Conservation (phyloP, 1,140 invertebrate genomes). For the Chrysoperla carnea region DNA sequence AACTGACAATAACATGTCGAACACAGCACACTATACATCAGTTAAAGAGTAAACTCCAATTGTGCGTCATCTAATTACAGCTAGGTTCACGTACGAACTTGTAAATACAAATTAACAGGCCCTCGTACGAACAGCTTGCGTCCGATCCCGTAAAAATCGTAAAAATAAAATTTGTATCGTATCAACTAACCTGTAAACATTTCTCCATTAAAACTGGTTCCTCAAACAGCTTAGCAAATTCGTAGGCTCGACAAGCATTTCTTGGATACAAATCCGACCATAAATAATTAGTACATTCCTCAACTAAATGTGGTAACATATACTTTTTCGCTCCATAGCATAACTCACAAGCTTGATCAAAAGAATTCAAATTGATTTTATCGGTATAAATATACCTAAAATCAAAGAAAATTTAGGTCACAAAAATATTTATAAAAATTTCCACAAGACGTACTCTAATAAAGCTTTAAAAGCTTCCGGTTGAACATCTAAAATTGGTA, state of each 20-base stretch:
- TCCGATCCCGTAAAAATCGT: too few species aligned
- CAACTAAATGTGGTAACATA: slow-evolving; percentile 62
- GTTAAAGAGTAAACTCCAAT: too few species aligned
- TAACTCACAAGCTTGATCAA: slow-evolving; percentile 67
- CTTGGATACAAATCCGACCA: slow-evolving; percentile 60
- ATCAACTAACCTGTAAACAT: slow-evolving; percentile 41
- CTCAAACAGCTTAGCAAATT: slow-evolving; percentile 70
- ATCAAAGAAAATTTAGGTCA: slow-evolving; percentile 8
- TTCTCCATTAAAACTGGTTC: slow-evolving; percentile 62
- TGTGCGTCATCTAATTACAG: too few species aligned
- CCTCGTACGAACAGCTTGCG: too few species aligned
- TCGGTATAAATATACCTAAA: slow-evolving; percentile 68
- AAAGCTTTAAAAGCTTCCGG: slow-evolving; percentile 68
- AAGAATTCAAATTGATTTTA: slow-evolving; percentile 54
- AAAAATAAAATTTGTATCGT: too few species aligned
- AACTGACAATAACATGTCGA: too few species aligned
- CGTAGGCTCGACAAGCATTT: slow-evolving; percentile 67
- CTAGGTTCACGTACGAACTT: too few species aligned
- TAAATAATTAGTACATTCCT: slow-evolving; percentile 60
- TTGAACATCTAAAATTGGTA: slow-evolving; percentile 64
- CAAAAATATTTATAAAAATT: slow-evolving; percentile 5
- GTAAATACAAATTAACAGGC: too few species aligned
- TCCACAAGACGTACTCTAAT: slow-evolving; percentile 29
- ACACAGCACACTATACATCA: too few species aligned
- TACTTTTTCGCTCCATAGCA: slow-evolving; percentile 80